Evolutionary conservation across 2,888 invertebrate species (phyloP).

Genomic region (Ornithoptera alexandrae): DNA sequence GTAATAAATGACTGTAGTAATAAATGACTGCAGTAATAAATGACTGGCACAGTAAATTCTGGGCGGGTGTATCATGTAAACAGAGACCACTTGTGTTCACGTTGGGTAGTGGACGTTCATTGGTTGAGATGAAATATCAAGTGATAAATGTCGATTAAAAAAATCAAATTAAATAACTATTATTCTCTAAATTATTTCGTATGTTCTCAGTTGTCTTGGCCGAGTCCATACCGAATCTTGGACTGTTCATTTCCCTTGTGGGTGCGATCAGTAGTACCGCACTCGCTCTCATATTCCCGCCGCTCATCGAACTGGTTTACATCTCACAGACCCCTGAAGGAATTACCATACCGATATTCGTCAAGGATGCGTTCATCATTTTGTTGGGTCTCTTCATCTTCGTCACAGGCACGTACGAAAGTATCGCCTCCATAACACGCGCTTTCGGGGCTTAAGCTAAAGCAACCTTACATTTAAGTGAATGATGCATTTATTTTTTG

Average conservation of each 20-base stretch:
- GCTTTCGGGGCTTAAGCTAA: slow-evolving; percentile 53
- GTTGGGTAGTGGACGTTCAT: no score
- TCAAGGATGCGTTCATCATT: slow-evolving; percentile 84
- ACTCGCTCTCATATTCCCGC: slow-evolving; percentile 92
- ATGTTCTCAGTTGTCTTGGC: slow-evolving; percentile 87
- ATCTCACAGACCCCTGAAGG: slow-evolving; percentile 81
- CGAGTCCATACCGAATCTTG: slow-evolving; percentile 90
- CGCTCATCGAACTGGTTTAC: slow-evolving; percentile 89
- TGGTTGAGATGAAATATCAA: no score
- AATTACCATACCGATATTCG: slow-evolving; percentile 60
- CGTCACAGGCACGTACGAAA: slow-evolving; percentile 87
- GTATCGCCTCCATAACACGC: slow-evolving; percentile 81
- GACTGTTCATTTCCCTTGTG: slow-evolving; percentile 93
- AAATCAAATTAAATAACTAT: no score
- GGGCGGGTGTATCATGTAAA: no score
- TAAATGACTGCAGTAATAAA: no score
- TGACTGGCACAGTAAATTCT: no score
- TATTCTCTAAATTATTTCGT: background rate
- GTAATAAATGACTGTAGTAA: no score
- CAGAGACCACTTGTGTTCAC: no score
- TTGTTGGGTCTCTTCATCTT: slow-evolving; percentile 85
- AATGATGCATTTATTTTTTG: background rate
- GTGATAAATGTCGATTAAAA: no score
- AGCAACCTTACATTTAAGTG: background rate
- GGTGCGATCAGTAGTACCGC: slow-evolving; percentile 94